Evolutionary conservation across 1,140 invertebrate genomes (phyloP).

Genomic region (Penaeus japonicus): DNA sequence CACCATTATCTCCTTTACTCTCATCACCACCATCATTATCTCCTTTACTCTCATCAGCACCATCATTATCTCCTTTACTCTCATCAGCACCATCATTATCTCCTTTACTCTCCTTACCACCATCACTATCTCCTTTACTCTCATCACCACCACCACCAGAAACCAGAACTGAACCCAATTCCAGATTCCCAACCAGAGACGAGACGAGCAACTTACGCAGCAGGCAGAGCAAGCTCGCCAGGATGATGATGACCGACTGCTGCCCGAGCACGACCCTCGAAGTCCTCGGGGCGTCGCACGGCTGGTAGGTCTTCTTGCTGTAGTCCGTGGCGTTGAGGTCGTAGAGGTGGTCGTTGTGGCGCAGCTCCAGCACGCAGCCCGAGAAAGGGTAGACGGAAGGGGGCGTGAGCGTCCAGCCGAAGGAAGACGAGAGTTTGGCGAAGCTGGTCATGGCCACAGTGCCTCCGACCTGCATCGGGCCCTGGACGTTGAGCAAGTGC

Average conservation of each 20-base stretch:
- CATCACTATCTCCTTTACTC: too few species aligned
- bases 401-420: conserved; percentile 86
- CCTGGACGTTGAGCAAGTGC: conserved; percentile 85
- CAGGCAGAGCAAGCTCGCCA: conserved; percentile 52
- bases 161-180: not conserved
- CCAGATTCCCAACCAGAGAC: not conserved
- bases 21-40: too few species aligned
- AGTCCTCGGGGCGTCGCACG: conserved; percentile 42
- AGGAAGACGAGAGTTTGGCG: conserved; percentile 76
- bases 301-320: conserved; percentile 33
- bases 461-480: conserved; percentile 92
- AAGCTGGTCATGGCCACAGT: conserved; percentile 77
- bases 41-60: too few species aligned
- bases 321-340: conserved; percentile 57
- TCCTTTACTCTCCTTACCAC: not conserved
- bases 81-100: too few species aligned
- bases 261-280: conserved; percentile 45
- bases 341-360: conserved; percentile 53
- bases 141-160: not conserved
- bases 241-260: conserved; percentile 56
- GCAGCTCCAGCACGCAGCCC: conserved; percentile 91
- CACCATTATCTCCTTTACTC: not conserved
- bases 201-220: conserved; percentile 42
- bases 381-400: conserved; percentile 84
- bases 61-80: too few species aligned